phyloP scores from a whole-genome alignment of 2,888 invertebrate genomes.

The Diaphora mendica region DNA sequence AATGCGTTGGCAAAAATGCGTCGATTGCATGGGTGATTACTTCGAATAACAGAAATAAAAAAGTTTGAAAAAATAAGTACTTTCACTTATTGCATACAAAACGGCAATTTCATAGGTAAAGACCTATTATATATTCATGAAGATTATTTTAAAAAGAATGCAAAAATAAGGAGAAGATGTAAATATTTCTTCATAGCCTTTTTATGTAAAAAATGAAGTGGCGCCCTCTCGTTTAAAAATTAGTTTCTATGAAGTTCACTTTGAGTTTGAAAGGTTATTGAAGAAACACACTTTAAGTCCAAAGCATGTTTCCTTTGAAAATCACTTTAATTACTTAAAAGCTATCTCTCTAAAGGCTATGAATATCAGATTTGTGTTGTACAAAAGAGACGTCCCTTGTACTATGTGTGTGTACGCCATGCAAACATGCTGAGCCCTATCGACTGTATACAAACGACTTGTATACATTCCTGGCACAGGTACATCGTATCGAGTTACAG shows the following conservation, averaged over 20 bases:
- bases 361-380: constrained; percentile 55
- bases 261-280: neutral
- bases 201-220: neutral
- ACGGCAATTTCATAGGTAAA: too few species aligned
- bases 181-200: neutral
- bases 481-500: constrained; percentile 12
- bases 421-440: constrained; percentile 6
- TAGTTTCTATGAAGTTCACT: neutral
- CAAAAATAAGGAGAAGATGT: neutral
- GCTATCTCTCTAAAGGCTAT: constrained; percentile 60
- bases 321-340: constrained; percentile 68
- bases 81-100: too few species aligned
- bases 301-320: constrained; percentile 32
- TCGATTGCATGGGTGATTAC: too few species aligned
- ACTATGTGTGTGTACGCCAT: constrained; percentile 16
- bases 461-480: constrained; percentile 37
- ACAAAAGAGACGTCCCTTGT: constrained; percentile 37
- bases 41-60: too few species aligned
- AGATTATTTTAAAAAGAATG: too few species aligned
- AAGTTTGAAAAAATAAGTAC: too few species aligned
- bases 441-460: constrained; percentile 13
- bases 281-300: neutral
- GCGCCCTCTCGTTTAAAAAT: neutral
- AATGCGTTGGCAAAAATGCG: too few species aligned
- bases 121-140: too few species aligned